These are phyloP conservation scores for Monoplex corrugatus DNA, from an alignment of 2,888 invertebrate species.

Conservation along the genomic window DNA sequence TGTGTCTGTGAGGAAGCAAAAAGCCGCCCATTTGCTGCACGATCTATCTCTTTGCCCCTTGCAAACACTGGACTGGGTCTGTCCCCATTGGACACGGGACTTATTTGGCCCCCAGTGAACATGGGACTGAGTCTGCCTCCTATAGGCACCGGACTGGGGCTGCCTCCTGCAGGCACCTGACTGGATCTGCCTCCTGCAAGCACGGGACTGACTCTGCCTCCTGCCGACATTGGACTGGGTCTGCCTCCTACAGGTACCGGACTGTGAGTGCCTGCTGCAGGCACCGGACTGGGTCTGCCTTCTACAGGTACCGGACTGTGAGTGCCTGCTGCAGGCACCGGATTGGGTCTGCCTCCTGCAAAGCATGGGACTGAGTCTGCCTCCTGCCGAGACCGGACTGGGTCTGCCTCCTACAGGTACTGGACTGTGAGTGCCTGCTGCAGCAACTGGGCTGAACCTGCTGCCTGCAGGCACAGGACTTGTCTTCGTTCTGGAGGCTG, in stretches of 20 bases:
- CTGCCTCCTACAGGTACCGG: not conserved
- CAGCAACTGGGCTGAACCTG: not conserved
- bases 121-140: not conserved
- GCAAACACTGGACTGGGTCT: too few species aligned
- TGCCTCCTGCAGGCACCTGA: not conserved
- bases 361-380: not conserved
- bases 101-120: too few species aligned
- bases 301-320: not conserved
- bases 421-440: not conserved
- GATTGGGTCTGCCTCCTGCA: not conserved
- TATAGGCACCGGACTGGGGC: not conserved
- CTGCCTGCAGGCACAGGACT: not conserved
- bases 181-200: not conserved
- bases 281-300: not conserved
- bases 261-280: not conserved
- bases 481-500: not conserved
- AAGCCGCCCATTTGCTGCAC: too few species aligned
- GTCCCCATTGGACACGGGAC: too few species aligned
- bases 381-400: not conserved
- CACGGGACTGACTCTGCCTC: not conserved
- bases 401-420: not conserved
- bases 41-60: too few species aligned
- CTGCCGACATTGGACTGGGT: not conserved
- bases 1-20: not conserved
- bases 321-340: not conserved